Conservation (phyloP, 2,113 vertebrate species). For the Amphiprion percula region DNA sequence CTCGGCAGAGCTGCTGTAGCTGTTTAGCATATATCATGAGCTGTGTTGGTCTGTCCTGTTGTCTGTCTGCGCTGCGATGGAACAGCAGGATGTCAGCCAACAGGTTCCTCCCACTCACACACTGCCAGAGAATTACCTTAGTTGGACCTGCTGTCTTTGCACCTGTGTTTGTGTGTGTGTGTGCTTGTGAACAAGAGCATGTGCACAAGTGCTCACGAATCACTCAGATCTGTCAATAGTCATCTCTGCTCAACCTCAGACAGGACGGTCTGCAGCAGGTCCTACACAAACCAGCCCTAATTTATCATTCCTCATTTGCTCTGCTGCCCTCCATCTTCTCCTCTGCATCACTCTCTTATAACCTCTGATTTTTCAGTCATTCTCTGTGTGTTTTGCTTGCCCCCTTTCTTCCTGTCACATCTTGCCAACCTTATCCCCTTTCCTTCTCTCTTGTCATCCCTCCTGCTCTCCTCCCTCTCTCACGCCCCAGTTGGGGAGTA, state of each 20-base stretch:
- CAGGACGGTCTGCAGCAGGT: background rate
- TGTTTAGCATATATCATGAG: conserved; percentile 60
- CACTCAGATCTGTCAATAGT: conserved; percentile 46
- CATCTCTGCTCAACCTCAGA: conserved; percentile 49
- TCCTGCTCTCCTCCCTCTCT: conserved; percentile 64
- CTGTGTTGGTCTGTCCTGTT: conserved; percentile 48
- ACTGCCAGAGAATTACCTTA: conserved; percentile 33
- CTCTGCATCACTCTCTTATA: conserved; percentile 26
- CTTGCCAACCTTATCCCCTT: conserved; percentile 56
- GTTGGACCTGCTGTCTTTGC: conserved; percentile 44
- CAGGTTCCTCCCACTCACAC: conserved; percentile 51
- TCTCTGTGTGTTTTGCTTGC: conserved; percentile 37
- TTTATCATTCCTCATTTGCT: conserved; percentile 33
- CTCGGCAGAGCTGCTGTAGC: conserved; percentile 58
- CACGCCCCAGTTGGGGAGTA: conserved; percentile 79
- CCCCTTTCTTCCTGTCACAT: conserved; percentile 63
- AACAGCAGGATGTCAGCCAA: conserved; percentile 56
- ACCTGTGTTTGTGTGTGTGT: conserved; percentile 38
- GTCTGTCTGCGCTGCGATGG: conserved; percentile 46
- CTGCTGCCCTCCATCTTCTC: conserved; percentile 27
- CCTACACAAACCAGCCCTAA: conserved; percentile 20
- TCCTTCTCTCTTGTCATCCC: conserved; percentile 56
- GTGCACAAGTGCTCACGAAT: conserved; percentile 28
- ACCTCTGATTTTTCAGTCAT: conserved; percentile 46
- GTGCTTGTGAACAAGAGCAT: conserved; percentile 1